Percentiles rank a stretch among this genome's conserved stretches.
These are phyloP conservation scores for Tetranychus cinnabarinus DNA, from an alignment of 1,140 invertebrate genomes.

Conservation along the genomic window DNA sequence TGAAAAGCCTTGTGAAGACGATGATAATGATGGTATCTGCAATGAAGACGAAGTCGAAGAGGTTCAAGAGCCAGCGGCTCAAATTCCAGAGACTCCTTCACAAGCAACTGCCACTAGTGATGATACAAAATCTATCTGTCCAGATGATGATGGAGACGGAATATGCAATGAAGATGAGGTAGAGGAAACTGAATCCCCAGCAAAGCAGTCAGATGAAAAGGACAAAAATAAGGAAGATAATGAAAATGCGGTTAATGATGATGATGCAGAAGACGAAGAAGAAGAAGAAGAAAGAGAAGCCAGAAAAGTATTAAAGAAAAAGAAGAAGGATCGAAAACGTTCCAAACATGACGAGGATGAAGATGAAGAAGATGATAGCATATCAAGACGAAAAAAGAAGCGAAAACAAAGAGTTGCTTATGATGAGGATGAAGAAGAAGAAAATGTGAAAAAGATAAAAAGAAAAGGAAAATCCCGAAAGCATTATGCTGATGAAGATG, in stretches of 20 bases:
- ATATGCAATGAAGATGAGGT: neutral
- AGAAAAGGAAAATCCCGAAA: conserved; percentile 5
- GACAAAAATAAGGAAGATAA: conserved; percentile 3
- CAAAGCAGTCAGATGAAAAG: neutral
- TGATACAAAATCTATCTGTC: conserved; percentile 4
- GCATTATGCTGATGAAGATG: neutral
- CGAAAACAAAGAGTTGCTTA: neutral
- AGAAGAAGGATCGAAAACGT: conserved; percentile 1
- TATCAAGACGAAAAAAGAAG: conserved; percentile 1
- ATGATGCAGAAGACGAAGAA: conserved; percentile 3
- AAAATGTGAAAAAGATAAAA: neutral
- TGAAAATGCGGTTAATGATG: conserved; percentile 8
- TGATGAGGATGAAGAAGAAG: conserved; percentile 7
- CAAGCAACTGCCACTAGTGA: no score
- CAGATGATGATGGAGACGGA: conserved; percentile 4
- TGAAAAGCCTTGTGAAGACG: neutral
- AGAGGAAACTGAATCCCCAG: neutral
- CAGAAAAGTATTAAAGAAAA: neutral
- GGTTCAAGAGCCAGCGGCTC: neutral
- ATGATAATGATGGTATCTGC: conserved; percentile 1
- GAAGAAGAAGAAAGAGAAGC: neutral
- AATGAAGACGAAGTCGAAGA: neutral
- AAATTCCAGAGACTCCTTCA: neutral
- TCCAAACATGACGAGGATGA: conserved; percentile 5
- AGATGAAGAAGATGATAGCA: conserved; percentile 8